Evolutionary conservation across 1,140 invertebrate species (phyloP).

Genomic region (Elymnias hypermnestra): DNA sequence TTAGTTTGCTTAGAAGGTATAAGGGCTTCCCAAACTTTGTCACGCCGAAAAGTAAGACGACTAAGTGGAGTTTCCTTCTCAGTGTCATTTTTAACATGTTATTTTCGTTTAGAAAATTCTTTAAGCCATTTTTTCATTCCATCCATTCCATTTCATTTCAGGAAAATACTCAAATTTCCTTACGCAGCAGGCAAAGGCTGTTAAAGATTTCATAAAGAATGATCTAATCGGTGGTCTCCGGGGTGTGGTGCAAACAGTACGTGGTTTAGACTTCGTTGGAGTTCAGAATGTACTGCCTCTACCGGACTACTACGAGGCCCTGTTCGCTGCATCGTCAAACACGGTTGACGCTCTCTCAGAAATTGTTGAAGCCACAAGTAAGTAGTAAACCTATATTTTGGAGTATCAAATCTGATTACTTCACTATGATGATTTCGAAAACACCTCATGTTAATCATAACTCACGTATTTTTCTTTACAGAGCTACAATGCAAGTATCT

Average conservation of each 20-base stretch:
- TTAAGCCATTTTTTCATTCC: too few species aligned
- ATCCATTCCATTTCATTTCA: conserved; percentile 22
- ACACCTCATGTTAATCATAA: too few species aligned
- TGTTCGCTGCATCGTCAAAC: conserved; percentile 49
- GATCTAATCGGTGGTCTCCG: conserved; percentile 64
- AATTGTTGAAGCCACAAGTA: conserved; percentile 72
- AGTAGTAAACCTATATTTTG: too few species aligned
- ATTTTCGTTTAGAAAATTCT: too few species aligned
- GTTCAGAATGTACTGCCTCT: conserved; percentile 34
- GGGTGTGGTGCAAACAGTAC: conserved; percentile 35
- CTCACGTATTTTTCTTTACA: too few species aligned
- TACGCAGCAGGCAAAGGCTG: conserved; percentile 53
- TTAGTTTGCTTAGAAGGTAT: too few species aligned
- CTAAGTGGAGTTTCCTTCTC: conserved; percentile 2
- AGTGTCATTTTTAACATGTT: too few species aligned
- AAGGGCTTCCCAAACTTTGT: too few species aligned
- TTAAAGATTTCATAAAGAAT: conserved; percentile 77
- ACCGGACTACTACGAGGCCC: conserved; percentile 46
- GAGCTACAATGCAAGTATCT: too few species aligned
- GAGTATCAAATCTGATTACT: too few species aligned
- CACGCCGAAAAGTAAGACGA: too few species aligned
- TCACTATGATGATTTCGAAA: too few species aligned
- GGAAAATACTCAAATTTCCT: conserved; percentile 74
- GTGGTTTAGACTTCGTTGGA: conserved; percentile 30
- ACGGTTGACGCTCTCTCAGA: conserved; percentile 60